Conservation (phyloP, 2,797 vertebrate genomes). For the Urosaurus nigricauda region DNA sequence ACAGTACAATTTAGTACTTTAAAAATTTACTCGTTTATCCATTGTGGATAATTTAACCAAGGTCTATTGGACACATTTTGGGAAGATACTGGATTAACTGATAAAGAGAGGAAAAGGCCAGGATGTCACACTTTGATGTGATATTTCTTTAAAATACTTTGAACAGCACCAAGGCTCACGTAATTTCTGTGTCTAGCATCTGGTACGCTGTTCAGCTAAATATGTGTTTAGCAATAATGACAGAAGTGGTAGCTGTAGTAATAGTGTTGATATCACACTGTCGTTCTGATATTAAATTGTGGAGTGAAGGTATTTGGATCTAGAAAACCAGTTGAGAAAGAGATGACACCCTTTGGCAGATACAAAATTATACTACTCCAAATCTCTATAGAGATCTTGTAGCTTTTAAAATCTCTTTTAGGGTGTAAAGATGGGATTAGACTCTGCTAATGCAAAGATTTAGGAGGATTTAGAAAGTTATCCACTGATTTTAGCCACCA, state of each 20-base stretch:
- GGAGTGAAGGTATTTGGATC: conserved; percentile 55
- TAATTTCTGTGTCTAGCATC: background rate
- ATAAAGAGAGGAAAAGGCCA: conserved; percentile 57
- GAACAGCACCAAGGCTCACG: background rate
- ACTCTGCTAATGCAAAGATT: conserved; percentile 51
- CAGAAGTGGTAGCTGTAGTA: background rate
- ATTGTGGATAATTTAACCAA: background rate
- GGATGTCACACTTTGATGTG: conserved; percentile 34
- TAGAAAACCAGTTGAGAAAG: conserved; percentile 56
- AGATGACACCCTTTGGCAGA: conserved; percentile 51
- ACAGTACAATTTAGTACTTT: background rate
- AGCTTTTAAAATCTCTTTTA: conserved; percentile 56
- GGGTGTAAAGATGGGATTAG: conserved; percentile 58
- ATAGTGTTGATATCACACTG: background rate
- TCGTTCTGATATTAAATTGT: conserved; percentile 41
- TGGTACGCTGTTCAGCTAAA: background rate
- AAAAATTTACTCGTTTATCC: conserved; percentile 14
- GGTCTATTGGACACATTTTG: background rate
- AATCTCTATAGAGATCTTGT: conserved; percentile 39
- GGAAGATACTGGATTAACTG: conserved; percentile 30
- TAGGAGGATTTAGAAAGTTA: conserved; percentile 42
- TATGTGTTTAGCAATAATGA: background rate
- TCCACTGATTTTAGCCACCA: conserved; percentile 37
- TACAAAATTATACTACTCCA: conserved; percentile 47
- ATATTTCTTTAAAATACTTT: conserved; percentile 38